These are phyloP conservation scores for Toxostoma redivivum DNA, from an alignment of 2,113 vertebrate genomes.

Conservation along the genomic window DNA sequence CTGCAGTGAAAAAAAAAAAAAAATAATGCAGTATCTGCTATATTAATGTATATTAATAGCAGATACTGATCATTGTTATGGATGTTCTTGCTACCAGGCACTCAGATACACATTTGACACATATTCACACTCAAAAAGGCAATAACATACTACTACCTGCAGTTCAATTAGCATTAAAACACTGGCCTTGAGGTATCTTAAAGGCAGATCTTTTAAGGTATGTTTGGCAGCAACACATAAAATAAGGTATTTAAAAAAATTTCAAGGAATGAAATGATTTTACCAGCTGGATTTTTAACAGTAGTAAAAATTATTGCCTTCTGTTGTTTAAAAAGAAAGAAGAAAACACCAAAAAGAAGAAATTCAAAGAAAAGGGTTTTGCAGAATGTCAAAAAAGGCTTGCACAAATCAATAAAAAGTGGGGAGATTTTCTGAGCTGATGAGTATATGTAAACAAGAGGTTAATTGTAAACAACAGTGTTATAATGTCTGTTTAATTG, in stretches of 20 bases:
- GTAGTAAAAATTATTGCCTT: not conserved
- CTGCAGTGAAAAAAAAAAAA: not conserved
- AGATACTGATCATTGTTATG: not conserved
- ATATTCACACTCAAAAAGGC: not conserved
- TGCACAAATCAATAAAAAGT: not conserved
- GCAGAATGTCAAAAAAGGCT: not conserved
- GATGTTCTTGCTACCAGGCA: not conserved
- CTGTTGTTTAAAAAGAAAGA: not conserved
- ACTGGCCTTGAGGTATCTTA: not conserved
- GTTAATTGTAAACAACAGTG: constrained; percentile 30
- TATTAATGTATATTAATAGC: not conserved
- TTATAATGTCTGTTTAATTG: constrained; percentile 35
- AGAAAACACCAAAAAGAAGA: not conserved
- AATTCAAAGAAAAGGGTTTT: not conserved
- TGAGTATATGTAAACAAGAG: not conserved
- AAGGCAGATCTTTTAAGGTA: not conserved
- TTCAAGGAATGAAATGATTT: not conserved
- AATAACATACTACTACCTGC: not conserved
- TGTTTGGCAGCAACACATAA: not conserved
- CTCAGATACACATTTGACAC: not conserved
- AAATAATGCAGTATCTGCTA: not conserved
- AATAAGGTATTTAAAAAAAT: not conserved
- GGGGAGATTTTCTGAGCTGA: not conserved
- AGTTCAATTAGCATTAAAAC: constrained; percentile 16
- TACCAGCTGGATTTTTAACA: constrained; percentile 3